These are phyloP conservation scores for Coregonus ussuriensis DNA, from an alignment of 2,797 vertebrate genomes.

Conservation along the genomic window DNA sequence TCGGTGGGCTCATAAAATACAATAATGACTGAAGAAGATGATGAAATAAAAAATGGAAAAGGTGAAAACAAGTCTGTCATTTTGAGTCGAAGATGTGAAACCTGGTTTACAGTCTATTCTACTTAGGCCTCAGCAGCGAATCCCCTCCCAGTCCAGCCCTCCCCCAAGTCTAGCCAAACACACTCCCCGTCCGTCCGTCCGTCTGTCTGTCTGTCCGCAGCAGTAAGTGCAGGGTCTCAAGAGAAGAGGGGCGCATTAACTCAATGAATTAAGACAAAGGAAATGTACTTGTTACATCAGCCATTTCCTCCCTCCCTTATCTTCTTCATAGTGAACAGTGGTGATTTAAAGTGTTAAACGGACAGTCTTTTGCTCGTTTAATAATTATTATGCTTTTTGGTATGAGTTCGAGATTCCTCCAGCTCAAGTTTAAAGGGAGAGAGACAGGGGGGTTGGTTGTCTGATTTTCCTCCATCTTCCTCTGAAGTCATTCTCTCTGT, in stretches of 20 bases:
- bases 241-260: constrained; percentile 43
- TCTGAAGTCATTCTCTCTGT: constrained; percentile 43
- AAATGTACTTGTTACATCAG: constrained; percentile 61
- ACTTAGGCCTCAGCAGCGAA: constrained; percentile 70
- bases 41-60: constrained; percentile 64
- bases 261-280: constrained; percentile 31
- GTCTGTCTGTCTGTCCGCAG: background rate
- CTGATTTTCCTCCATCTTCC: constrained; percentile 44
- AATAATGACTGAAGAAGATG: constrained; percentile 68
- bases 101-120: constrained; percentile 65
- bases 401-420: constrained; percentile 75
- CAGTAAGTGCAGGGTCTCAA: constrained; percentile 38
- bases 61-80: constrained; percentile 70
- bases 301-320: constrained; percentile 47
- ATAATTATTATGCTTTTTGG: constrained; percentile 73
- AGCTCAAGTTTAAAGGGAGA: constrained; percentile 71
- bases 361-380: constrained; percentile 27
- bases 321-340: constrained; percentile 68
- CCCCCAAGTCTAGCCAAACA: constrained; percentile 34
- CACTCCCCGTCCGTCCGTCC: background rate
- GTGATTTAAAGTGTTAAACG: constrained; percentile 48
- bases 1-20: constrained; percentile 74
- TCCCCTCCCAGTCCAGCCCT: constrained; percentile 4
- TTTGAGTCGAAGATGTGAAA: constrained; percentile 62
- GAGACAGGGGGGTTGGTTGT: constrained; percentile 71